A percentile compares a stretch with the other conserved stretches of the same genome.
Conservation (phyloP, 1,140 invertebrate species). For the Ceratoteleas bidentatus region DNA sequence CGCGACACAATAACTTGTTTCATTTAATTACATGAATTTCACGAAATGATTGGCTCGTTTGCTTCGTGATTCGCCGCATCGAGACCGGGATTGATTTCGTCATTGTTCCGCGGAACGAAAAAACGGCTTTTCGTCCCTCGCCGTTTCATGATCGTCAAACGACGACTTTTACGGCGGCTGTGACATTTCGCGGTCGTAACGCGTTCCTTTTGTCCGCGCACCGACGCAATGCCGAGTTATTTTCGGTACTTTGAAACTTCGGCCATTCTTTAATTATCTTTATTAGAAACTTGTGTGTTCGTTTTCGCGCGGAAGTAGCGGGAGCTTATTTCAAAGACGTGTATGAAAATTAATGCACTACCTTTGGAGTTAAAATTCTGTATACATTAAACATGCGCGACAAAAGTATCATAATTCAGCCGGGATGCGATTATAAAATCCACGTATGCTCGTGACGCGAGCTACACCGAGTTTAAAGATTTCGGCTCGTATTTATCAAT, state of each 20-base stretch:
- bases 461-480: too few relatives aligned
- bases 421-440: slow-evolving; percentile 1
- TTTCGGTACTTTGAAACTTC: slow-evolving; percentile 19
- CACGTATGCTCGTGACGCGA: not conserved
- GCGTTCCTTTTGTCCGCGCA: not conserved
- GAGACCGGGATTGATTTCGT: too few relatives aligned
- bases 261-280: slow-evolving; percentile 43
- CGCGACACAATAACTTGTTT: slow-evolving; percentile 29
- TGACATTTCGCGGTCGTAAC: not conserved
- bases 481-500: too few relatives aligned
- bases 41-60: slow-evolving; percentile 4
- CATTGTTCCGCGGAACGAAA: too few relatives aligned
- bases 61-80: slow-evolving; percentile 1
- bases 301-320: slow-evolving; percentile 14
- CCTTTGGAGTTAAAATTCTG: slow-evolving; percentile 19
- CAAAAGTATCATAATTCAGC: slow-evolving; percentile 21
- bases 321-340: slow-evolving; percentile 41
- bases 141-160: too few relatives aligned
- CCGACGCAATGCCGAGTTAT: slow-evolving; percentile 10
- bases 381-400: slow-evolving; percentile 8
- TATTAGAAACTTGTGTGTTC: slow-evolving; percentile 20
- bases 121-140: too few relatives aligned
- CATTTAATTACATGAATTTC: slow-evolving; percentile 46
- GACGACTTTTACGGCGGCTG: too few relatives aligned
- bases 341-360: slow-evolving; percentile 41